A percentile compares a stretch with the other conserved stretches of the same genome.
Conservation (phyloP, 1,140 invertebrate genomes). For the Bursaphelenchus mucronatus region DNA sequence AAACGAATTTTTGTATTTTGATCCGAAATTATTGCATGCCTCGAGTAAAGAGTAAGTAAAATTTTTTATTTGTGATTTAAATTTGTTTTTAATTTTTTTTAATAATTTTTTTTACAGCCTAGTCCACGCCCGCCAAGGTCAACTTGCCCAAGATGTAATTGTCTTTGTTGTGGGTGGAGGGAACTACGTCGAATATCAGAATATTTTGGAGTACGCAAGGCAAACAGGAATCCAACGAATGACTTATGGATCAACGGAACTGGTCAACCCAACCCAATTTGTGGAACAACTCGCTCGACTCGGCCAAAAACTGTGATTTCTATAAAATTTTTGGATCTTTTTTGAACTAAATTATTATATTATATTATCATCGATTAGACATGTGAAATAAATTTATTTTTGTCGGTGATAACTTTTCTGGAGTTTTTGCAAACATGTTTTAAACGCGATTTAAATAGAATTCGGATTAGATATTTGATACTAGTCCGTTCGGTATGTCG, state of each 20-base stretch:
- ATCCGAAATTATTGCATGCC: conserved; percentile 80
- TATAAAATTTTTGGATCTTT: too few species aligned
- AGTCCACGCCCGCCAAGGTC: conserved; percentile 35
- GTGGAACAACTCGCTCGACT: conserved; percentile 72
- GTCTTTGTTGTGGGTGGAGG: conserved; percentile 96
- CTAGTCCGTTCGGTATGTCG: too few species aligned
- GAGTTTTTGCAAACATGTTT: too few species aligned
- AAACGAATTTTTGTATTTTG: conserved; percentile 83
- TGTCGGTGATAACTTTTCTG: too few species aligned
- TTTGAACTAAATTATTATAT: too few species aligned
- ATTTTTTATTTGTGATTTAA: not conserved
- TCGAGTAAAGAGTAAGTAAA: conserved; percentile 64
- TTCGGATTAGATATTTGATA: too few species aligned
- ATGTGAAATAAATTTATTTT: too few species aligned
- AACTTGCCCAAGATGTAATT: conserved; percentile 63
- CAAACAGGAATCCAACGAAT: conserved; percentile 71
- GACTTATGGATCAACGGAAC: conserved; percentile 87
- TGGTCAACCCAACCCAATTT: conserved; percentile 86
- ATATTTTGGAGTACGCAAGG: conserved; percentile 89
- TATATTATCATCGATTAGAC: too few species aligned
- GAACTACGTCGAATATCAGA: conserved; percentile 99
- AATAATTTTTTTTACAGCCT: conserved; percentile 29
- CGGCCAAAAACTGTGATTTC: conserved; percentile 17
- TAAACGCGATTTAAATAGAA: too few species aligned
- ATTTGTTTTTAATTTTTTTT: conserved; percentile 1